Evolutionary conservation across 2,888 invertebrate species (phyloP), one percentile per base, ranked within the genome.

Genomic region (Chelonus formosanus): DNA sequence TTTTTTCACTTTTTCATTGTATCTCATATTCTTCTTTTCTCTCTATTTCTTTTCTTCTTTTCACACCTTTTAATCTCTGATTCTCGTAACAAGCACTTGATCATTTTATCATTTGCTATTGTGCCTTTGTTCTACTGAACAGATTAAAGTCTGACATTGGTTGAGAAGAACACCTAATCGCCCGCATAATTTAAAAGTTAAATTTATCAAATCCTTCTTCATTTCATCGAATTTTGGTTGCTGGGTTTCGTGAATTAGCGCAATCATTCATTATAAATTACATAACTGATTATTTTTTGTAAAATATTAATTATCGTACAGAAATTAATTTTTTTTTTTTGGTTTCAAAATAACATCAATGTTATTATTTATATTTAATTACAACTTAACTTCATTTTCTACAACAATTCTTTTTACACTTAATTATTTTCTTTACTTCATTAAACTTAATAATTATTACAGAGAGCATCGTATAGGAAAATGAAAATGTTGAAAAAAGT

Each of bases 151-250:
- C 45, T 7, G 31, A 20, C 57, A 55, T 34, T 55, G 55, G 36
- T 5, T 4, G 52, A 65, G 54, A 53, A 56, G 50, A 57, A 40
- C 53, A 60, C 50, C 67, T 70, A 70, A 70, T 70, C 57, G 57
- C 65, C 63, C 60, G 65, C 63, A 67, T 60, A 60, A 71, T 71
- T 71, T 71, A 60, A 71, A 71, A 70, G 70, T 71, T 63, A 71
- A 71, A 71, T 71, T 70, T 64, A 71, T 70, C 66, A 69, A 71
- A 70, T 62, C 65, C 20, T 36, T 45, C 34, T 31, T 59, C 47
- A 36, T 58, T 44, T 34, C 54, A 8, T 53, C 40, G 6, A 31
- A 34, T 67, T 57, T 48, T 31, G 56, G 55, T 67, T 36, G 20
- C 20, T 20, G 20, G 20, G 20, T 20, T 20, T 20, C 20, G 20